Evolutionary conservation across 2,113 vertebrate genomes (phyloP).

Genomic region (Sprattus sprattus): DNA sequence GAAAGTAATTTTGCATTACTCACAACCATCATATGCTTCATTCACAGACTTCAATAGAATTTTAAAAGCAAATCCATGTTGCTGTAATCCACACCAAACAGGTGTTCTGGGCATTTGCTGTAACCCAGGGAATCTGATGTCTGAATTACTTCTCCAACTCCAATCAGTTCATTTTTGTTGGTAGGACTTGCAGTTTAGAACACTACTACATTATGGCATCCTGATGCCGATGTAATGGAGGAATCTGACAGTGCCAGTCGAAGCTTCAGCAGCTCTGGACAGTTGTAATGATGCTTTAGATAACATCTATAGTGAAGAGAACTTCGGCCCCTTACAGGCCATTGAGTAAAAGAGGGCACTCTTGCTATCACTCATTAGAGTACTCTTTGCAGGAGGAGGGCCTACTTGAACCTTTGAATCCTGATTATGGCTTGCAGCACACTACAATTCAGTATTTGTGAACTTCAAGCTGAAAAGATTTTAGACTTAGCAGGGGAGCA

Average conservation of each 20-base stretch:
- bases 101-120: too few relatives aligned
- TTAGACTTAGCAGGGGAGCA: background rate
- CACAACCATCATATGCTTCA: background rate
- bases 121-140: too few relatives aligned
- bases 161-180: too few relatives aligned
- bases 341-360: background rate
- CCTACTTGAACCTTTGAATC: conserved; percentile 1
- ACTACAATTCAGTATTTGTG: background rate
- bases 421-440: background rate
- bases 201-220: too few relatives aligned
- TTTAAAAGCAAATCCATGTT: background rate
- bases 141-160: too few relatives aligned
- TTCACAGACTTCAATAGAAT: background rate
- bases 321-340: background rate
- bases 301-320: background rate
- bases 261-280: background rate
- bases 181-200: too few relatives aligned
- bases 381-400: background rate
- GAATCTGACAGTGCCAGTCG: too few relatives aligned
- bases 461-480: background rate
- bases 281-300: background rate
- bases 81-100: too few relatives aligned
- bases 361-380: background rate
- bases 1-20: too few relatives aligned
- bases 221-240: too few relatives aligned